phyloP scores from a whole-genome alignment of 2,797 vertebrate species.

The Sebastes goodei region DNA sequence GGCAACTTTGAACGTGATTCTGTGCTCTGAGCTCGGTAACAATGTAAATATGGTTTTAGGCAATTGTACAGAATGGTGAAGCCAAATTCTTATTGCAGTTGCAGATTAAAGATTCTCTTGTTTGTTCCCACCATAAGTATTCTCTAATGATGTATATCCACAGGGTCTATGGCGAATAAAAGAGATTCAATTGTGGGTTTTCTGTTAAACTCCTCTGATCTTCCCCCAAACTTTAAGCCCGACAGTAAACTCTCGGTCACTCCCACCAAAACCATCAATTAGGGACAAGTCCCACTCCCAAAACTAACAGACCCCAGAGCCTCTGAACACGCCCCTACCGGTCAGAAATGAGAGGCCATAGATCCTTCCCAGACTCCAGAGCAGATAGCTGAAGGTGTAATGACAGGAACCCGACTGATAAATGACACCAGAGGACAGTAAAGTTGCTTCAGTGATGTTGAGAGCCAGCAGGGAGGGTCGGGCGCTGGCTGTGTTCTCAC shows the following conservation, averaged over 20 bases:
- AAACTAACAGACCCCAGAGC: background rate
- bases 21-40: background rate
- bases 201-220: background rate
- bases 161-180: background rate
- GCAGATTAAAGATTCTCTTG: background rate
- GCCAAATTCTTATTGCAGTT: background rate
- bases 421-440: conserved; percentile 1
- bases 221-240: background rate
- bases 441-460: background rate
- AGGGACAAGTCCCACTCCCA: background rate
- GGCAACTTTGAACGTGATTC: background rate
- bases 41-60: background rate
- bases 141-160: background rate
- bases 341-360: conserved; percentile 5
- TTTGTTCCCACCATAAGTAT: background rate
- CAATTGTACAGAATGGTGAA: background rate
- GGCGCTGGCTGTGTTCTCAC: background rate
- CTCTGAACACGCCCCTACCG: conserved; percentile 14
- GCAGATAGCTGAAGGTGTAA: conserved; percentile 15
- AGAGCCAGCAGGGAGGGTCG: background rate
- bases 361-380: background rate
- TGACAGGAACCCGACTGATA: conserved; percentile 30
- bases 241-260: background rate
- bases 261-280: conserved; percentile 40
- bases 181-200: background rate